These are phyloP conservation scores for Rhizoglyphus robini DNA, from an alignment of 1,140 invertebrate species.

Conservation along the genomic window DNA sequence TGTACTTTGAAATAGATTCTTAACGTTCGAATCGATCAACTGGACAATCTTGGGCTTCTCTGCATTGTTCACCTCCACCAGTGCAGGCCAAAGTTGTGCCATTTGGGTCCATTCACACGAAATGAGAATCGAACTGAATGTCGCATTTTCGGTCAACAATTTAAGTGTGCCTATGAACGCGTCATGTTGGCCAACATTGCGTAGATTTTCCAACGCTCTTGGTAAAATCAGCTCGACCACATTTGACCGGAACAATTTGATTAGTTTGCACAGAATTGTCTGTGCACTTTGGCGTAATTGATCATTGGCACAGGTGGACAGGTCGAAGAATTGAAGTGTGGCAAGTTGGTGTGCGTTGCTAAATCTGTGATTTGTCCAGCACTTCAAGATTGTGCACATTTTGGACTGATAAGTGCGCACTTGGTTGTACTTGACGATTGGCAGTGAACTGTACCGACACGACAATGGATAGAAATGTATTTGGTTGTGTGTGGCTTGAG, in stretches of 20 bases:
- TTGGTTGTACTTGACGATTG: too few species aligned
- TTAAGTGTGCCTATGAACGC: neutral
- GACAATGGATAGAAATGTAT: neutral
- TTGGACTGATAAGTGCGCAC: too few species aligned
- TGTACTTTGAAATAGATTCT: constrained; percentile 5
- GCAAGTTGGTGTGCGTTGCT: neutral
- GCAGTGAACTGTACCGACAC: too few species aligned
- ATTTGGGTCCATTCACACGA: neutral
- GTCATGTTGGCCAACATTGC: neutral
- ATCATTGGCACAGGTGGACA: neutral
- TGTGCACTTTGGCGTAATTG: neutral
- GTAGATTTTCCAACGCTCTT: neutral
- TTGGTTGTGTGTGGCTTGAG: neutral
- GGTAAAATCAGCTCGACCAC: neutral
- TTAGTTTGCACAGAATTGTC: neutral
- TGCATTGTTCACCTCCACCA: neutral
- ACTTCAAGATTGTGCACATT: neutral
- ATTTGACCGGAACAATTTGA: neutral
- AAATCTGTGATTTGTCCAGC: neutral
- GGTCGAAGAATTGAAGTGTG: neutral
- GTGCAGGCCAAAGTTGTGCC: neutral
- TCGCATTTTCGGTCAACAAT: constrained; percentile 35
- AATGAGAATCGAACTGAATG: neutral
- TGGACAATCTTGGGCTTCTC: neutral
- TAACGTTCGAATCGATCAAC: constrained; percentile 27